Evolutionary conservation across 2,888 invertebrate genomes (phyloP).

Genomic region (Dolomedes plantarius): DNA sequence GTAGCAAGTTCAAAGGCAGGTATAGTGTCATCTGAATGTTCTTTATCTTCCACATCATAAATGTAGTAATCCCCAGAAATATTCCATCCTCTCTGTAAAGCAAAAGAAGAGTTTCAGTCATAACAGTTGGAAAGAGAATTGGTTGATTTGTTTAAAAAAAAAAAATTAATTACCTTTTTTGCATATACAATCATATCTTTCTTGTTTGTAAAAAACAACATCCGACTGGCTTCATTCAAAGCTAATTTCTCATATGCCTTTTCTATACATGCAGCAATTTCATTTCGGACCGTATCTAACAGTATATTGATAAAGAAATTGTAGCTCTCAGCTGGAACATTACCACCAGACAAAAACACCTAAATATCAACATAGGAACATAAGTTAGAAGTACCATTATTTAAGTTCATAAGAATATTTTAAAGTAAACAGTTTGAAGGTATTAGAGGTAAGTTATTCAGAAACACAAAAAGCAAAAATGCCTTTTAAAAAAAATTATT

Average conservation of each 20-base stretch:
- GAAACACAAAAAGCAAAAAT: too few species aligned
- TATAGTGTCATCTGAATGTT: slow-evolving; percentile 79
- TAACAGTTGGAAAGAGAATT: neutral
- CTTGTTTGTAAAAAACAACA: slow-evolving; percentile 88
- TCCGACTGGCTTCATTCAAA: slow-evolving; percentile 89
- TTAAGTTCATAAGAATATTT: too few species aligned
- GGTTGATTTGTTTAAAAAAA: neutral
- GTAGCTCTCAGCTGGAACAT: slow-evolving; percentile 96
- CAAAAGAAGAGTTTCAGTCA: neutral
- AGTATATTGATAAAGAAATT: slow-evolving; percentile 97
- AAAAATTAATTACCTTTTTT: slow-evolving; percentile 80
- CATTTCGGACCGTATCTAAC: slow-evolving; percentile 94
- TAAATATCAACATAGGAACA: slow-evolving; percentile 74
- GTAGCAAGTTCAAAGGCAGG: slow-evolving; percentile 93
- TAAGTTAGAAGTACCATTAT: too few species aligned
- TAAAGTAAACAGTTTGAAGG: too few species aligned
- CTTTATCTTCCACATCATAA: slow-evolving; percentile 81
- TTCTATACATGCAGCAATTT: slow-evolving; percentile 97
- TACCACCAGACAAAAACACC: slow-evolving; percentile 93
- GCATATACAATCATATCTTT: slow-evolving; percentile 89
- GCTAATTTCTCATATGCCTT: slow-evolving; percentile 95
- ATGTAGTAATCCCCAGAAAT: slow-evolving; percentile 86
- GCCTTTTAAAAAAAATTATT: too few species aligned
- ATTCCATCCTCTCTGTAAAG: slow-evolving; percentile 87
- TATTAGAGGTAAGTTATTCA: too few species aligned